These are phyloP conservation scores for Hypothenemus hampei DNA, from an alignment of 1,140 invertebrate genomes.

Conservation along the genomic window DNA sequence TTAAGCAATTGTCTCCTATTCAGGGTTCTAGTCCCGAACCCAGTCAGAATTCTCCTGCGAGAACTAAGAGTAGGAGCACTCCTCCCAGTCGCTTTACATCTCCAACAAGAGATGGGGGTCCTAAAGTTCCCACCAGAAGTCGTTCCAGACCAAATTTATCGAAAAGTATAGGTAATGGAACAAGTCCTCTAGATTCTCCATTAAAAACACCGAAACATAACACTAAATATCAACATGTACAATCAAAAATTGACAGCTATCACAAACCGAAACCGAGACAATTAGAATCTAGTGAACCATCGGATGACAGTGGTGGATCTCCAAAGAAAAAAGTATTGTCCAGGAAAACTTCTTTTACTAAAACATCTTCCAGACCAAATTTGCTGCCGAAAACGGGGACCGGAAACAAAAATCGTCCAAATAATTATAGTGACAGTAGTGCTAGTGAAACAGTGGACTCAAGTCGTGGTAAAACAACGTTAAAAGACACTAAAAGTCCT, in stretches of 20 bases:
- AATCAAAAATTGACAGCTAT: conserved; percentile 43
- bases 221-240: conserved; percentile 40
- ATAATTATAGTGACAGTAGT: conserved; percentile 29
- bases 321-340: conserved; percentile 20
- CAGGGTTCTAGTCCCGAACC: conserved; percentile 40
- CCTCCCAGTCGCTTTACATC: conserved; percentile 38
- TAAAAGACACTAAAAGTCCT: no score
- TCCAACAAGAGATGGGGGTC: conserved; percentile 23
- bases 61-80: conserved; percentile 36
- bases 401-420: conserved; percentile 30
- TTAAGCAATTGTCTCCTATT: conserved; percentile 41
- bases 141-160: conserved; percentile 27
- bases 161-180: conserved; percentile 33
- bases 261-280: conserved; percentile 41
- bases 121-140: conserved; percentile 23
- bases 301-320: conserved; percentile 28
- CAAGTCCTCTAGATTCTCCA: conserved; percentile 29
- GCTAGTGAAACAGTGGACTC: conserved; percentile 9
- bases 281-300: conserved; percentile 27
- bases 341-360: conserved; percentile 33
- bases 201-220: conserved; percentile 8
- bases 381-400: conserved; percentile 28
- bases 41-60: conserved; percentile 41
- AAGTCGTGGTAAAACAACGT: neutral
- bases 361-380: conserved; percentile 30